Conservation (phyloP, 2,888 invertebrate species). For the Chloroclysta siterata region DNA sequence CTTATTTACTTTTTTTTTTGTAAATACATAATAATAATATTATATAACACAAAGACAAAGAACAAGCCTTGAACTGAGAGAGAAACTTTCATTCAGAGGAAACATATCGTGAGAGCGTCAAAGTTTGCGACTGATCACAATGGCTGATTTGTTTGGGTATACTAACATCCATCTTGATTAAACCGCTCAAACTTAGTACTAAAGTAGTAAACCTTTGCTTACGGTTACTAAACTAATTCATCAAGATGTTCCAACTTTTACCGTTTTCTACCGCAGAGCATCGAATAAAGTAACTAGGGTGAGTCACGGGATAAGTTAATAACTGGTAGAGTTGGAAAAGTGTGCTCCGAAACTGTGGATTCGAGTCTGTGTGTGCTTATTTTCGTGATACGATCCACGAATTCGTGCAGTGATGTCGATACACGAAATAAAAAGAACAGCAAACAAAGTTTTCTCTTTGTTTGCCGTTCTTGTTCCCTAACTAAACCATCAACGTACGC, state of each 20-base stretch:
- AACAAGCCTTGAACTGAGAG: background rate
- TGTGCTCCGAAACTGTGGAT: constrained; percentile 1
- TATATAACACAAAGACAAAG: too few relatives aligned
- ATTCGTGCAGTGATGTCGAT: too few relatives aligned
- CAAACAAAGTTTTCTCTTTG: too few relatives aligned
- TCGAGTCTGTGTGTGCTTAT: background rate
- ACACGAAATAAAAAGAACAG: too few relatives aligned
- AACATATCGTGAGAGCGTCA: background rate
- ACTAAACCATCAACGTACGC: too few relatives aligned
- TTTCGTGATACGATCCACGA: background rate
- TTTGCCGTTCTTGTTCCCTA: too few relatives aligned
- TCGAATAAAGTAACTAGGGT: constrained; percentile 26
- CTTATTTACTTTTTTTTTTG: too few relatives aligned
- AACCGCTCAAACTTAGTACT: constrained; percentile 32
- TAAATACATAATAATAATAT: too few relatives aligned
- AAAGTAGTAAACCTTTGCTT: constrained; percentile 37
- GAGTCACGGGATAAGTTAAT: constrained; percentile 26
- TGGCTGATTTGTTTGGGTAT: constrained; percentile 4
- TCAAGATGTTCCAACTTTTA: constrained; percentile 36
- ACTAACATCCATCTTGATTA: constrained; percentile 39
- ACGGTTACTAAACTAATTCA: constrained; percentile 41
- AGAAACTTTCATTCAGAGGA: background rate
- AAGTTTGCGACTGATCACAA: background rate
- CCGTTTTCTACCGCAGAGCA: constrained; percentile 32
- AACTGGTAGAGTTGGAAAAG: constrained; percentile 22